These are phyloP conservation scores for Rhinatrema bivittatum DNA, from an alignment of 2,797 vertebrate genomes.

Conservation along the genomic window DNA sequence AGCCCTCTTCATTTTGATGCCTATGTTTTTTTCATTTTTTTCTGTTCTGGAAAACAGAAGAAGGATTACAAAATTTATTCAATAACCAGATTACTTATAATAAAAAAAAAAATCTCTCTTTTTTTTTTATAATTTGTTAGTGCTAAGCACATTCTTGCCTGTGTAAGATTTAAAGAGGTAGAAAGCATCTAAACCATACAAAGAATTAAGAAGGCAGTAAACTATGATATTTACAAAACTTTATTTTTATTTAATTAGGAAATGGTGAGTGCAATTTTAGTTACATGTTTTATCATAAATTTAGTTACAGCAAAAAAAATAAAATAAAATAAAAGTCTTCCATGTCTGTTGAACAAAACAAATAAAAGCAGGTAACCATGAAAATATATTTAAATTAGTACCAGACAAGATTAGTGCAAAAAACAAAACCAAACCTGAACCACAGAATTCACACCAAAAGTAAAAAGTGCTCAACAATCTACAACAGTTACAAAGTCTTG, in stretches of 20 bases:
- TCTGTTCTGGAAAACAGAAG: conserved; percentile 46
- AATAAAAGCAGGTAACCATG: conserved; percentile 1
- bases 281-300: background rate
- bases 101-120: background rate
- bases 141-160: accelerated
- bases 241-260: conserved; percentile 43
- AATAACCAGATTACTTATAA: background rate
- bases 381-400: no score
- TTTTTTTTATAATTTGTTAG: background rate
- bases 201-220: background rate
- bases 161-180: accelerated
- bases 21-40: conserved; percentile 26
- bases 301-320: conserved; percentile 5
- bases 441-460: no score
- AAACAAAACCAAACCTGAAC: no score
- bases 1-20: conserved; percentile 39
- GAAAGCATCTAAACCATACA: background rate
- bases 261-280: no score
- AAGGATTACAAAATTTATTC: conserved; percentile 20
- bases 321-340: no score
- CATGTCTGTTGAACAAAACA: conserved; percentile 6
- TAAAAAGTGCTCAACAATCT: conserved; percentile 28
- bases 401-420: no score
- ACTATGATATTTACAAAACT: conserved; percentile 27
- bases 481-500: background rate